These are phyloP conservation scores for Cryptotis parvus DNA, from an alignment of 2,113 vertebrate species.

Conservation along the genomic window DNA sequence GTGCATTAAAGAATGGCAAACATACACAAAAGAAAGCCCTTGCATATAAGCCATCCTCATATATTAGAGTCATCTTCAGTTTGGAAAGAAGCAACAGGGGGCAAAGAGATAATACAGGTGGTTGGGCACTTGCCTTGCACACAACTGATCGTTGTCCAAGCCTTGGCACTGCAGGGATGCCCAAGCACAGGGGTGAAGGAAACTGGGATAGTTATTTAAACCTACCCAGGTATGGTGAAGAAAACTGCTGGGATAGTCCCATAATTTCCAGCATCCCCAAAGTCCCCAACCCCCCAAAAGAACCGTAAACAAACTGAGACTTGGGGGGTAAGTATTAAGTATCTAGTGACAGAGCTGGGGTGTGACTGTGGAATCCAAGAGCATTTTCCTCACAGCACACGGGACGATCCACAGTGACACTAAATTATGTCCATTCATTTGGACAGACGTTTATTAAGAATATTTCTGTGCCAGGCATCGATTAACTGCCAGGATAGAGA, in stretches of 20 bases:
- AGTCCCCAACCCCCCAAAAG: too few relatives aligned
- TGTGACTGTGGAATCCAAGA: not conserved
- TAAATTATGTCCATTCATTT: slow-evolving; percentile 11
- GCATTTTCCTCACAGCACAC: not conserved
- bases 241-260: too few relatives aligned
- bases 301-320: not conserved
- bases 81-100: not conserved
- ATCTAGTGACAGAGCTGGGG: not conserved
- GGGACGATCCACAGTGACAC: not conserved
- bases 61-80: not conserved
- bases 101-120: too few relatives aligned
- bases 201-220: too few relatives aligned
- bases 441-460: slow-evolving; percentile 52
- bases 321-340: not conserved
- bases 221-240: too few relatives aligned
- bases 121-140: too few relatives aligned
- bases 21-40: not conserved
- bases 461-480: slow-evolving; percentile 45
- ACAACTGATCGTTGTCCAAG: too few relatives aligned
- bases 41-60: not conserved
- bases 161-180: too few relatives aligned
- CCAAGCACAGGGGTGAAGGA: too few relatives aligned
- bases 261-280: too few relatives aligned
- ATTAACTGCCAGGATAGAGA: slow-evolving; percentile 53
- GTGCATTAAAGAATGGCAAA: not conserved